These are phyloP conservation scores for Melanaphis sacchari DNA, from an alignment of 1,140 invertebrate genomes.

Conservation along the genomic window DNA sequence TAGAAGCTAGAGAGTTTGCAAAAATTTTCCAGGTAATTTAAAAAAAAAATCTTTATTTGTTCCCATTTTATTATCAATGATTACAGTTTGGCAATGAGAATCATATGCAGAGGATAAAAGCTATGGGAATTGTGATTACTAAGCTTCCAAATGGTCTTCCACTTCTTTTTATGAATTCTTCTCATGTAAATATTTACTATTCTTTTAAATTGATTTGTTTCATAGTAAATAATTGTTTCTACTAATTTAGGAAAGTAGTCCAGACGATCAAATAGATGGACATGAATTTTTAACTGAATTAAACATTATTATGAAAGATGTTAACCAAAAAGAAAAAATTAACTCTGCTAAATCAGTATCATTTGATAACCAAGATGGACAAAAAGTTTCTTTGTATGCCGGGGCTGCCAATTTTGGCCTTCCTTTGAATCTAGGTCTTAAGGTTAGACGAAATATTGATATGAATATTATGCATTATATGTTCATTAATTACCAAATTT, in stretches of 20 bases:
- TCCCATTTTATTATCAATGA: conserved; percentile 57
- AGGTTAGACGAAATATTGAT: neutral
- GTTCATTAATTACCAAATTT: neutral
- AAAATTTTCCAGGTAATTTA: conserved; percentile 38
- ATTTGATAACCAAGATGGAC: conserved; percentile 41
- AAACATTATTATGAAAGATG: conserved; percentile 47
- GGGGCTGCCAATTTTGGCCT: conserved; percentile 53
- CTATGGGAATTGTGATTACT: conserved; percentile 94
- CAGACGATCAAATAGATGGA: conserved; percentile 50
- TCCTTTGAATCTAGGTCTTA: conserved; percentile 40
- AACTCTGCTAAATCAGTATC: conserved; percentile 43
- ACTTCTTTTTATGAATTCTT: conserved; percentile 86
- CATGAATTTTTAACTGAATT: conserved; percentile 55
- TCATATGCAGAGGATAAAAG: conserved; percentile 83
- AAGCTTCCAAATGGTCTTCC: conserved; percentile 88
- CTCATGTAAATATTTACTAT: conserved; percentile 71
- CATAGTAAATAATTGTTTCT: neutral
- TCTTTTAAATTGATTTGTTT: neutral
- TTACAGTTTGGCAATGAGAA: conserved; percentile 82
- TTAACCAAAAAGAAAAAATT: conserved; percentile 51
- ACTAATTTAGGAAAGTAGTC: conserved; percentile 36
- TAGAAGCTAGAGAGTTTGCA: conserved; percentile 51
- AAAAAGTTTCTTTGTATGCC: conserved; percentile 40
- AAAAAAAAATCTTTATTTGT: neutral
- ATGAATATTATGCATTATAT: neutral